A percentile compares a stretch with the other conserved stretches of the same genome.
phyloP scores from a whole-genome alignment of 2,113 vertebrate genomes.

The Dasyprocta punctata region DNA sequence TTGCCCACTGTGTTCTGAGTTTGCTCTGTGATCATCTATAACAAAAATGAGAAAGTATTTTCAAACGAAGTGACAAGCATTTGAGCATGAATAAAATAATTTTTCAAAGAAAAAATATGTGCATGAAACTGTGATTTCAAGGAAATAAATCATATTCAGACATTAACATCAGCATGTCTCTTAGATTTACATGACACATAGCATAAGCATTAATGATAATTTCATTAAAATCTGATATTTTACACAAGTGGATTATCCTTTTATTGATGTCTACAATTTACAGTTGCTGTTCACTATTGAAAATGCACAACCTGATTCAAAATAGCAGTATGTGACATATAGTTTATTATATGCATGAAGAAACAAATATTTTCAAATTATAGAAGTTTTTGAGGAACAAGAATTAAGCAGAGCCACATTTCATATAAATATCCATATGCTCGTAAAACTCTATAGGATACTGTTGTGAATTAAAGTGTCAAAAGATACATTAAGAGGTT shows the following conservation, averaged over 20 bases:
- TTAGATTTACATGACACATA: conserved; percentile 77
- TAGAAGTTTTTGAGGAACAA: conserved; percentile 38
- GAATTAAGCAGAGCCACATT: background rate
- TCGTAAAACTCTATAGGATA: background rate
- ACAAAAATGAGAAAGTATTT: conserved; percentile 77
- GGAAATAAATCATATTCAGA: conserved; percentile 66
- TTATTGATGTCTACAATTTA: conserved; percentile 57
- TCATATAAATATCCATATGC: conserved; percentile 12
- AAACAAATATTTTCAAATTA: conserved; percentile 76
- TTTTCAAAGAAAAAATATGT: conserved; percentile 81
- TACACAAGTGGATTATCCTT: conserved; percentile 70
- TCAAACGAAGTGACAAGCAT: conserved; percentile 79
- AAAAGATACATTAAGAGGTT: background rate
- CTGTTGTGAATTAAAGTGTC: background rate
- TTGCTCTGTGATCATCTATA: conserved; percentile 84
- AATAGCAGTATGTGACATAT: conserved; percentile 61
- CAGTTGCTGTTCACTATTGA: conserved; percentile 47
- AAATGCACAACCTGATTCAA: conserved; percentile 59
- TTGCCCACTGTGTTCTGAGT: conserved; percentile 66
- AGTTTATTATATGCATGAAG: conserved; percentile 54
- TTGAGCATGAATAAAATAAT: conserved; percentile 74
- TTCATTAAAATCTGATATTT: conserved; percentile 78
- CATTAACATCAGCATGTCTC: conserved; percentile 64
- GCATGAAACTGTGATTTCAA: conserved; percentile 65
- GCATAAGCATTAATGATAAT: conserved; percentile 82